Conservation (phyloP, 2,113 vertebrate genomes). For the Chaenogobius annularis region DNA sequence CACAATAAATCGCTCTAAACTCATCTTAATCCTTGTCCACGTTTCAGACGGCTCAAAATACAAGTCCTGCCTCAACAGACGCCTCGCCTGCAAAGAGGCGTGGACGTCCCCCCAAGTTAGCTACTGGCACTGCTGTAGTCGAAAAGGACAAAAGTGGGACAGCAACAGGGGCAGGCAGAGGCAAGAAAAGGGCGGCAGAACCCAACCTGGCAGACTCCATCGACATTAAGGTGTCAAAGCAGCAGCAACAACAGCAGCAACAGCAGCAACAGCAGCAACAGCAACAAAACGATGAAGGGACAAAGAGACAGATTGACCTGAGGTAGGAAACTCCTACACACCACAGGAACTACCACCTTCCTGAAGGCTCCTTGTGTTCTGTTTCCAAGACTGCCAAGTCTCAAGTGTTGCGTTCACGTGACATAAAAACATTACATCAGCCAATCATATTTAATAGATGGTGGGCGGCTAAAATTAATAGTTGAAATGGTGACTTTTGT, state of each 20-base stretch:
- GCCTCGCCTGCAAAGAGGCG: constrained; percentile 61
- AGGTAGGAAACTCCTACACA: constrained; percentile 75
- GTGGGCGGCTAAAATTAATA: no score
- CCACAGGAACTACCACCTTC: not conserved
- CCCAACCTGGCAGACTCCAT: constrained; percentile 81
- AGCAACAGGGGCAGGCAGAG: constrained; percentile 76
- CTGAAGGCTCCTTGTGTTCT: no score
- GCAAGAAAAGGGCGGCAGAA: constrained; percentile 89
- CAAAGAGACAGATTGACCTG: constrained; percentile 94
- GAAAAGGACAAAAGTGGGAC: constrained; percentile 76
- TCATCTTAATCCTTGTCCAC: not conserved
- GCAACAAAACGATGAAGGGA: constrained; percentile 81
- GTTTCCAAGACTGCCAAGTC: no score
- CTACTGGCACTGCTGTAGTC: constrained; percentile 67
- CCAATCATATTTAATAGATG: no score
- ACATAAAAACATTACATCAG: no score
- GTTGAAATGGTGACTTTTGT: no score
- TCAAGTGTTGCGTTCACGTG: no score
- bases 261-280: constrained; percentile 67
- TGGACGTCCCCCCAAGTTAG: constrained; percentile 78
- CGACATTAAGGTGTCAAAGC: constrained; percentile 94
- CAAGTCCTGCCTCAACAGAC: constrained; percentile 71
- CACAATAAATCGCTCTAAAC: not conserved
- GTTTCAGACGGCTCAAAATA: constrained; percentile 64
- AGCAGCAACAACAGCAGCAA: constrained; percentile 73